Conservation (phyloP, 2,113 vertebrate species). For the Entelurus aequoreus region DNA sequence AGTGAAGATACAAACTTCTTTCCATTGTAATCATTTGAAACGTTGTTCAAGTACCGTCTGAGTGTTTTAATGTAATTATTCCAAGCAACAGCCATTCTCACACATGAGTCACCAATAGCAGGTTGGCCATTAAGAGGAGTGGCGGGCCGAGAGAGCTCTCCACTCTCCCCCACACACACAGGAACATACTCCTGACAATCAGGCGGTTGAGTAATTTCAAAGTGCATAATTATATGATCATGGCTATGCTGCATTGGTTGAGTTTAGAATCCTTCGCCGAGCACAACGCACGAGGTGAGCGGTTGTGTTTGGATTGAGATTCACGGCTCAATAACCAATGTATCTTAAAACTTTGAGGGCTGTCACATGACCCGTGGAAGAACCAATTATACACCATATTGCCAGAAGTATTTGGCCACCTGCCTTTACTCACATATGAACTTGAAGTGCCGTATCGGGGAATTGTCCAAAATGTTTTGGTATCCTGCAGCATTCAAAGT, state of each 20-base stretch:
- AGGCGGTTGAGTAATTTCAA: conserved; percentile 32
- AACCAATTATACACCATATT: too few relatives aligned
- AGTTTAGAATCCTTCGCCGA: neutral
- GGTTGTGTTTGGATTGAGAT: too few relatives aligned
- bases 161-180: conserved; percentile 41
- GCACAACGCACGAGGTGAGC: too few relatives aligned
- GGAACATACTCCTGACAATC: conserved; percentile 23
- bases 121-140: conserved; percentile 54
- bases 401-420: too few relatives aligned
- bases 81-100: conserved; percentile 7
- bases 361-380: too few relatives aligned
- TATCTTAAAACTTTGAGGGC: too few relatives aligned
- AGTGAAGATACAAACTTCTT: neutral
- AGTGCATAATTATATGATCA: conserved; percentile 58
- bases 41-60: conserved; percentile 29
- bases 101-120: conserved; percentile 25
- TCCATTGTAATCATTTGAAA: conserved; percentile 24
- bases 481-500: too few relatives aligned
- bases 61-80: conserved; percentile 45
- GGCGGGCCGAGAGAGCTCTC: conserved; percentile 43
- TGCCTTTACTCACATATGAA: too few relatives aligned
- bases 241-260: conserved; percentile 20
- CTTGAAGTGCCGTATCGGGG: too few relatives aligned
- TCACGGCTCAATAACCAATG: too few relatives aligned
- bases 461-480: too few relatives aligned